Evolutionary conservation across 2,888 invertebrate species (phyloP).

Genomic region (Drosophila sordidapex): DNA sequence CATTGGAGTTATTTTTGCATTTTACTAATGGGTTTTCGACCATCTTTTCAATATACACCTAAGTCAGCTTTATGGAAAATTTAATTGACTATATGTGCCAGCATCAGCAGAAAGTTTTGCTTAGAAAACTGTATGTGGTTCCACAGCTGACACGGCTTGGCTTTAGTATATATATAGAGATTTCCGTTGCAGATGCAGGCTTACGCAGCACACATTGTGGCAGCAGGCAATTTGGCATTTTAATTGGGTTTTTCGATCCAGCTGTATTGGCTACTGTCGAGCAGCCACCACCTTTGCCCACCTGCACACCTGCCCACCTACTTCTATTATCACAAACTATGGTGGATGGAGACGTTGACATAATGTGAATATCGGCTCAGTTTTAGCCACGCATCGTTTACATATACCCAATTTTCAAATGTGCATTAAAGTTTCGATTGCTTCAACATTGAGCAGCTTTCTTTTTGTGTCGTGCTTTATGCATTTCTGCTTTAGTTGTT

Average conservation of each 20-base stretch:
- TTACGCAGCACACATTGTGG: background rate
- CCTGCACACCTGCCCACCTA: background rate
- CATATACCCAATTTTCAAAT: conserved; percentile 40
- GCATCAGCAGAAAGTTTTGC: background rate
- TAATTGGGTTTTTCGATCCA: conserved; percentile 66
- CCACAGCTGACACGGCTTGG: background rate
- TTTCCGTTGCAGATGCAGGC: conserved; percentile 12
- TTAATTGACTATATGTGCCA: conserved; percentile 55
- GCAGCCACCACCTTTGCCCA: conserved; percentile 4
- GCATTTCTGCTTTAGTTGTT: conserved; percentile 9
- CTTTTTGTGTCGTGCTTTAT: conserved; percentile 8
- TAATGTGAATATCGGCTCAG: conserved; percentile 53
- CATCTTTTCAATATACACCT: conserved; percentile 26
- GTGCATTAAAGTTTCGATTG: conserved; percentile 4
- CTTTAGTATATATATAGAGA: background rate
- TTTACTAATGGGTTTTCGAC: conserved; percentile 47
- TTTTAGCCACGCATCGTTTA: conserved; percentile 40
- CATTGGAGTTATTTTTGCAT: conserved; percentile 37
- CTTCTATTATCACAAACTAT: conserved; percentile 29
- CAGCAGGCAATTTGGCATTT: conserved; percentile 35
- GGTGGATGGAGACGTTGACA: background rate
- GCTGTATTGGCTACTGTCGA: conserved; percentile 16
- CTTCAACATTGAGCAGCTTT: conserved; percentile 9
- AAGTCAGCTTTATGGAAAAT: conserved; percentile 57
- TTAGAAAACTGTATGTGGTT: background rate